Conservation (phyloP, 1,140 invertebrate species). For the Panagrolaimus sp. region DNA sequence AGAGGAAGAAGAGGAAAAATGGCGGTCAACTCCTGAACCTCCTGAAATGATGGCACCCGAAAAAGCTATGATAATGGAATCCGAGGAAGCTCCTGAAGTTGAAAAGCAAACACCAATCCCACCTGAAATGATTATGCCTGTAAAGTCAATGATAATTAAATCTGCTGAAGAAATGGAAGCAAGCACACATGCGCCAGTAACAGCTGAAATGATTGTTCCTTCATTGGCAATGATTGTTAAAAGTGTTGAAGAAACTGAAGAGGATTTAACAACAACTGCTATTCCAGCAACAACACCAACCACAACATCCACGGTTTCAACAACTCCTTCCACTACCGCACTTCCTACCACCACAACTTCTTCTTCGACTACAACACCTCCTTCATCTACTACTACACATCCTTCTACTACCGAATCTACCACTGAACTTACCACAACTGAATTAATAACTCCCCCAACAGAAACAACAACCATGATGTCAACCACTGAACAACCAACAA, state of each 20-base stretch:
- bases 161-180: background rate
- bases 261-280: conserved; percentile 6
- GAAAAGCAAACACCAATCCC: conserved; percentile 11
- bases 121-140: background rate
- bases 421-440: conserved; percentile 14
- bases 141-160: conserved; percentile 5
- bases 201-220: background rate
- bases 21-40: background rate
- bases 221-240: background rate
- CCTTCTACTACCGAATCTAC: background rate
- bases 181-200: background rate
- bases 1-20: conserved; percentile 11
- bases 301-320: background rate
- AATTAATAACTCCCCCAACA: conserved; percentile 18
- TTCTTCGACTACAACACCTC: conserved; percentile 20
- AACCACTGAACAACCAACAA: background rate
- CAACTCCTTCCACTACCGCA: conserved; percentile 8
- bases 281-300: background rate
- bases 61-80: conserved; percentile 7
- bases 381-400: background rate
- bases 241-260: conserved; percentile 3
- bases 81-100: background rate
- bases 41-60: conserved; percentile 14
- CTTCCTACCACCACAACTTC: background rate
- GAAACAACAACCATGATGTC: conserved; percentile 6